A percentile compares a stretch with the other conserved stretches of the same genome.
These are phyloP conservation scores for Plemyria rubiginata DNA, from an alignment of 2,888 invertebrate species.

Conservation along the genomic window DNA sequence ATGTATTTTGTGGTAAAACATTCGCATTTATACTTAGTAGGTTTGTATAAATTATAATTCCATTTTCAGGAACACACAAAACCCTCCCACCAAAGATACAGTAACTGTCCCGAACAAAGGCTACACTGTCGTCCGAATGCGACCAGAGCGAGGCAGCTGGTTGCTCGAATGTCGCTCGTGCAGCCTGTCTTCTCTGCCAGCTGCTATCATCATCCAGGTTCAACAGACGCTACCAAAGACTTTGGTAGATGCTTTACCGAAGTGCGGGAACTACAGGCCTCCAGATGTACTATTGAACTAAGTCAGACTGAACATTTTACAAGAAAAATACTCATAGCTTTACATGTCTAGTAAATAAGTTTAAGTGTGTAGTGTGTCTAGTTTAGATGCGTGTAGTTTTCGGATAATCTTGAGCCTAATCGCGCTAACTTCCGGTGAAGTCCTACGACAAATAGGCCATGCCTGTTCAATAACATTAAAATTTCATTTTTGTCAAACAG, in stretches of 20 bases:
- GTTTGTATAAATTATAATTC: background rate
- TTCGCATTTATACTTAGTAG: too few relatives aligned
- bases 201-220: conserved; percentile 78
- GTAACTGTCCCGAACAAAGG: conserved; percentile 87
- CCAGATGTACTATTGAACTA: conserved; percentile 76
- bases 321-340: conserved; percentile 16
- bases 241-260: conserved; percentile 74
- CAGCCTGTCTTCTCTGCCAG: conserved; percentile 67
- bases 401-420: too few relatives aligned
- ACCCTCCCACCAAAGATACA: conserved; percentile 86
- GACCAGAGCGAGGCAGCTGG: conserved; percentile 83
- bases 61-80: conserved; percentile 73
- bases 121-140: conserved; percentile 81
- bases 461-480: too few relatives aligned
- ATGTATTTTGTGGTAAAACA: too few relatives aligned
- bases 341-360: too few relatives aligned
- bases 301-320: conserved; percentile 27
- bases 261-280: conserved; percentile 79
- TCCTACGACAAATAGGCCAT: too few relatives aligned
- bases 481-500: too few relatives aligned
- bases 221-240: conserved; percentile 70
- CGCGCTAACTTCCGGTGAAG: too few relatives aligned
- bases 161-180: conserved; percentile 77
- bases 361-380: too few relatives aligned
- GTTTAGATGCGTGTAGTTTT: too few relatives aligned